Evolutionary conservation across 2,113 vertebrate genomes (phyloP).

Genomic region (Rhabdomys dilectus): DNA sequence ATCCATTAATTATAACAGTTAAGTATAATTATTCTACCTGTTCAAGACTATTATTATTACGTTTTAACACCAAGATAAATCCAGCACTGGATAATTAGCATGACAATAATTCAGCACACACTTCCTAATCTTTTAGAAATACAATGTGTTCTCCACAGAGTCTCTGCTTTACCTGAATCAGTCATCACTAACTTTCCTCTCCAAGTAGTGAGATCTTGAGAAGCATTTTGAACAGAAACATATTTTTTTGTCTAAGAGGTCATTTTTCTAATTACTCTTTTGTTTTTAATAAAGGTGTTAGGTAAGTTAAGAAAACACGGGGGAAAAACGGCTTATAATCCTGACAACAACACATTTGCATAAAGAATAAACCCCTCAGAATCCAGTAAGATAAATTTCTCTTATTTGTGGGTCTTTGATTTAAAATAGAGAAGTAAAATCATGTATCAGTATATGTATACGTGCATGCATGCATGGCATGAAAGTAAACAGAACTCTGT

Average conservation of each 20-base stretch:
- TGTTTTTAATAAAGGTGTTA: slow-evolving; percentile 48
- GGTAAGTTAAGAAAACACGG: slow-evolving; percentile 3
- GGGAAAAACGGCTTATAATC: background rate
- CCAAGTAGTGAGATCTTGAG: slow-evolving; percentile 73
- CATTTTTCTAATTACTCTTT: slow-evolving; percentile 60
- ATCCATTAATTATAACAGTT: slow-evolving; percentile 88
- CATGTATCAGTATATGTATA: background rate
- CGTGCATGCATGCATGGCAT: background rate
- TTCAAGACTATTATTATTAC: slow-evolving; percentile 85
- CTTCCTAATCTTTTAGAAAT: slow-evolving; percentile 81
- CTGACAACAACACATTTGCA: background rate
- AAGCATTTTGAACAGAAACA: slow-evolving; percentile 70
- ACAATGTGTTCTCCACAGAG: slow-evolving; percentile 83
- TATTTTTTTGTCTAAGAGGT: slow-evolving; percentile 69
- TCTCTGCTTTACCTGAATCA: slow-evolving; percentile 81
- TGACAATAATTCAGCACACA: slow-evolving; percentile 85
- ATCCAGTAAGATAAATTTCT: background rate
- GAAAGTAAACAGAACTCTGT: background rate
- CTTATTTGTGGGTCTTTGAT: background rate
- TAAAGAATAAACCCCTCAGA: background rate
- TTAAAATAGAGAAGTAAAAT: background rate
- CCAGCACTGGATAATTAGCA: slow-evolving; percentile 85
- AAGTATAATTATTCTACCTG: slow-evolving; percentile 87
- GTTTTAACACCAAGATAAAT: slow-evolving; percentile 84
- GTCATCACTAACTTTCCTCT: slow-evolving; percentile 78